Evolutionary conservation across 2,888 invertebrate species (phyloP), one percentile per base, ranked within the genome.

Genomic region (Leptinotarsa haldemani): DNA sequence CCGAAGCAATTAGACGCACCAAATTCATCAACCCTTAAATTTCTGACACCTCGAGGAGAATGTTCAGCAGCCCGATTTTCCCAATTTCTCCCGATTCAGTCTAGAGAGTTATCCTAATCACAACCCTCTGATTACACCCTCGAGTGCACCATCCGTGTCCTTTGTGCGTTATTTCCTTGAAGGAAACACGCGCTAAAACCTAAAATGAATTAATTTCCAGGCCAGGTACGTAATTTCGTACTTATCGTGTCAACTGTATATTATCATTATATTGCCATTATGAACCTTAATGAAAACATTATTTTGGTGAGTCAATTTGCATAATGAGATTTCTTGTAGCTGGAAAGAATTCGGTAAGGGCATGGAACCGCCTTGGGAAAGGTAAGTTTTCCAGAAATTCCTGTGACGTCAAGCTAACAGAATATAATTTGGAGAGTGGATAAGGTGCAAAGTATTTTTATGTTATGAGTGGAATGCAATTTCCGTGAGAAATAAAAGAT

Each of bases 221-320:
- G 46, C 52, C 50, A 69, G 61, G 52, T 73, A 70, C 71, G 74
- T 76, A 76, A 74, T 73, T 76, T 73, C 50, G 65, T 71, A 69
- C 73, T 74, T 74, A 76, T 76, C 74, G 70, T 74, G 74, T 72
- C 70, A 70, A 74, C 74, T 74, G 67, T 71, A 70, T 74, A 76
- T 72, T 74, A 76, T 69, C 74, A 74, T 74, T 69, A 76, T 70
- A 66, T 64, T 50, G 71, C 69, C 69, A 70, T 71, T 74, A 74
- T 50, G 68, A 48, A 30, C 46, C 48, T 61, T 75, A 65, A 75
- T 75, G 69, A 72, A 75, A 72, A 72, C 72, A 70, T 65, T 65
- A 67, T 66, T 72, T 74, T 63, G 64, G 70, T 56, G 50, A 20
- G 72, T 72, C 72, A 70, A 71, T 71, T 71, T 71, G 58, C 66